Evolutionary conservation across 2,113 vertebrate genomes (phyloP), one percentile per base, ranked within the genome.

Genomic region (Bufo gargarizans): DNA sequence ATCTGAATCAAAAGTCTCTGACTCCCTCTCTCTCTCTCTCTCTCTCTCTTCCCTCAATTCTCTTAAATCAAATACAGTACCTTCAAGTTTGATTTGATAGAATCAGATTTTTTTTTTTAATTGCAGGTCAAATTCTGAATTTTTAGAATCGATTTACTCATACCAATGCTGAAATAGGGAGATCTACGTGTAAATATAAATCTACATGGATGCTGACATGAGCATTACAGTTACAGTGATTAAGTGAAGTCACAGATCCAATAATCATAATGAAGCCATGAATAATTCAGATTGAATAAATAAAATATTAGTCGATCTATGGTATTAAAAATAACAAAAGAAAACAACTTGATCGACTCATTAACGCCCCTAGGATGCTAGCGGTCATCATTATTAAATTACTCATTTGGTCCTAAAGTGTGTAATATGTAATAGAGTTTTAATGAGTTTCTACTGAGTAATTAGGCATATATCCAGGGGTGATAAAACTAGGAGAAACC

Each of bases 251-350:
- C 13, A 55, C 82, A 84, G 49, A 69, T 71, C n/a, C 47, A 71
- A 11, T 3, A 69, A 67, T 76, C 63, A 84, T 71, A 71, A 53
- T 55, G 67, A 50, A 16, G 20, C 16, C 49, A 84, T 84, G n/a
- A 50, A 84, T 84, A 69, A 55, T 71, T 69, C 63, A 84, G n/a
- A 55, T 71, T 49, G 59, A 71, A 69, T 50, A 71, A 71, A 84
- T 84, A 49, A 84, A 50, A 69, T 84, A 84, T 55, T 84, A 84
- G 17, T 10, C n/a, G 20, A 84, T 83, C 47, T 83, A 83, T 84
- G 71, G 53, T 84, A 71, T 84, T 33, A 84, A 69, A 84, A 84
- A 71, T 84, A 50, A 69, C n/a, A 55, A 55, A 71, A 65, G 45
- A 65, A 43, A 83, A 83, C 58, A 69, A 53, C 47, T 69, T 83